Evolutionary conservation across 2,888 invertebrate genomes (phyloP).

Genomic region (Danaus chrysippus): DNA sequence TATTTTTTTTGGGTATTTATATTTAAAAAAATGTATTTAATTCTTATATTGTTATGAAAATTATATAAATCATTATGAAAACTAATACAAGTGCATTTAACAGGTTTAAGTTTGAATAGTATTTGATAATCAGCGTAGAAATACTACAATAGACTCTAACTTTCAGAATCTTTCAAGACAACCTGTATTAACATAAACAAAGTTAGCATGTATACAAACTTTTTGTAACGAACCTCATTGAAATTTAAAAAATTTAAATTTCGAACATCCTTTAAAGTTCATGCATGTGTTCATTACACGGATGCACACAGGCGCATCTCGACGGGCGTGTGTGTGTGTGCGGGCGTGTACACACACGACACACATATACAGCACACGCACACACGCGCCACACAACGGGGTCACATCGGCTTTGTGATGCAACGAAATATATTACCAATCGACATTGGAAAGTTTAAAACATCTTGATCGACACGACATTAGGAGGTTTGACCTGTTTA

Average conservation of each 20-base stretch:
- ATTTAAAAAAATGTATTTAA: too few relatives aligned
- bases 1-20: too few relatives aligned
- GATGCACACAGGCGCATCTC: conserved; percentile 37
- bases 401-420: conserved; percentile 62
- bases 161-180: conserved; percentile 7
- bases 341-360: too few relatives aligned
- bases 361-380: too few relatives aligned
- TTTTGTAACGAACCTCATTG: conserved; percentile 30
- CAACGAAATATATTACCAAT: conserved; percentile 50
- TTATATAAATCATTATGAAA: too few relatives aligned
- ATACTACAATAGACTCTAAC: too few relatives aligned
- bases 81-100: too few relatives aligned
- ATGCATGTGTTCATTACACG: conserved; percentile 45
- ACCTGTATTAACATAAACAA: conserved; percentile 5
- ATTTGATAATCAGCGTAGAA: too few relatives aligned
- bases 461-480: conserved; percentile 30
- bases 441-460: conserved; percentile 49
- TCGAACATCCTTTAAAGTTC: conserved; percentile 51
- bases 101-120: too few relatives aligned
- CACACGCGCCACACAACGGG: conserved; percentile 57
- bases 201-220: conserved; percentile 5
- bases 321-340: conserved; percentile 22
- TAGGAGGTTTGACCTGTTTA: too few relatives aligned
- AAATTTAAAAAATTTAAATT: conserved; percentile 39
- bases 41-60: too few relatives aligned